Evolutionary conservation across 2,888 invertebrate genomes (phyloP), one percentile per base, ranked within the genome.

Genomic region (Diabrotica balteata): DNA sequence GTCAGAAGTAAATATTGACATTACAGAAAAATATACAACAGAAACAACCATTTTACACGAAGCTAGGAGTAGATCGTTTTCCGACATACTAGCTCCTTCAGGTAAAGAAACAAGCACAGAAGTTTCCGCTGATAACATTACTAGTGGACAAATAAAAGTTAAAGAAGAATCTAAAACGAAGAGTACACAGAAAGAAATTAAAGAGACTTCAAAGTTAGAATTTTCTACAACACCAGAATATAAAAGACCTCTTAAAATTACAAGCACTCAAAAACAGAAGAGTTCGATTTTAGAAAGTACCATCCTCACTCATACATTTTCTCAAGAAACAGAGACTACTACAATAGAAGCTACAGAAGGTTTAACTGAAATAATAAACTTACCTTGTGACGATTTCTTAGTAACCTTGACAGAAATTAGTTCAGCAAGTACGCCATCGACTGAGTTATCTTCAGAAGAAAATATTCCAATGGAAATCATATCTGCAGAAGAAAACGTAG

Each of bases 401-500:
- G 46, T 22, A 42, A 58, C 51, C 10, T 51, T 64, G 17, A 50
- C 51, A 22, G 64, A 59, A 44, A n/a, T 10, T 46, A 10, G n/a
- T 51, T 57, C 58, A 42, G 42, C 46, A 7, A 49, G n/a, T 43
- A 43, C 43, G n/a, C 10, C 42, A 7, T 32, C 54, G 9, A 54
- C 54, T 11, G 44, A 54, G 9, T 10, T n/a, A 42, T 11, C 11
- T 10, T 54, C 54, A 9, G 42, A 43, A 43, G 54, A 54, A 11
- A 54, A 10, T n/a, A 9, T 67, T 55, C 52, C 57, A 7, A 45
- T 47, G 9, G 66, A 67, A 67, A 49, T 62, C 11, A 46, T 45
- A n/a, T 52, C 58, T 52, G 17, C 9, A 58, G 17, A 46, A 11
- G 62, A 62, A n/a, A 51, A 62, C 9, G 43, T 54, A 43, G 22